phyloP scores from a whole-genome alignment of 2,113 vertebrate species.

The Oriolus oriolus region DNA sequence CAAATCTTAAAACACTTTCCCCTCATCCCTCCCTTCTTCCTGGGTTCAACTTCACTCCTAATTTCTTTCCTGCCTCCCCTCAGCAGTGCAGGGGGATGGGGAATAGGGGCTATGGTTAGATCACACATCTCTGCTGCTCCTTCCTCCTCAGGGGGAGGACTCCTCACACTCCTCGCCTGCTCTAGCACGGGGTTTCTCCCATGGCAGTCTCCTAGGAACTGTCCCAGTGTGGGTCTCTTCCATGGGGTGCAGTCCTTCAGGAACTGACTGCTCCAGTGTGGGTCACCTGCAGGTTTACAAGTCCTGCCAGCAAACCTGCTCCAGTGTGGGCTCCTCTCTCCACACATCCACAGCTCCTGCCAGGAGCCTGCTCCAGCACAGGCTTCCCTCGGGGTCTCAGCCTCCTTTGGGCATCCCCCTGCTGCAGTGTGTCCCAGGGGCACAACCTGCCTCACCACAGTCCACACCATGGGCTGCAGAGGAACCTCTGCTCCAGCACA shows the following conservation, averaged over 20 bases:
- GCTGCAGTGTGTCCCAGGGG: not conserved
- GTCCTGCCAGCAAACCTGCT: not conserved
- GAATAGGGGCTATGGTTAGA: not conserved
- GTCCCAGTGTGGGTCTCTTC: not conserved
- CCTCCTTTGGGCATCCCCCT: not conserved
- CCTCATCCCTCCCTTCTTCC: not conserved
- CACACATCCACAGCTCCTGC: not conserved
- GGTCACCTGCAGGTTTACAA: not conserved
- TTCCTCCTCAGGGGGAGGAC: not conserved
- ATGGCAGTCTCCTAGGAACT: not conserved
- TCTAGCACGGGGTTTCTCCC: rapidly evolving
- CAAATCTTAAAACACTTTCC: not conserved
- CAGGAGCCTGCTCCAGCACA: not conserved
- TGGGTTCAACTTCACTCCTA: not conserved
- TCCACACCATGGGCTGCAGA: not conserved
- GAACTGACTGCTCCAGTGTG: not conserved
- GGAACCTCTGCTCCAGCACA: not conserved
- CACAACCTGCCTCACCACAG: not conserved
- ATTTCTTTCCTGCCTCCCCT: not conserved
- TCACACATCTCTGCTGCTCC: not conserved
- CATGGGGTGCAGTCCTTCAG: not conserved
- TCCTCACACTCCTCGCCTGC: not conserved
- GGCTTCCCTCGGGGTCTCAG: not conserved
- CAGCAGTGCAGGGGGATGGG: not conserved
- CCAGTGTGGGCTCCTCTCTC: not conserved